phyloP scores from a whole-genome alignment of 92 coral and sea anemone species.

The Umimayanthus kanabou region DNA sequence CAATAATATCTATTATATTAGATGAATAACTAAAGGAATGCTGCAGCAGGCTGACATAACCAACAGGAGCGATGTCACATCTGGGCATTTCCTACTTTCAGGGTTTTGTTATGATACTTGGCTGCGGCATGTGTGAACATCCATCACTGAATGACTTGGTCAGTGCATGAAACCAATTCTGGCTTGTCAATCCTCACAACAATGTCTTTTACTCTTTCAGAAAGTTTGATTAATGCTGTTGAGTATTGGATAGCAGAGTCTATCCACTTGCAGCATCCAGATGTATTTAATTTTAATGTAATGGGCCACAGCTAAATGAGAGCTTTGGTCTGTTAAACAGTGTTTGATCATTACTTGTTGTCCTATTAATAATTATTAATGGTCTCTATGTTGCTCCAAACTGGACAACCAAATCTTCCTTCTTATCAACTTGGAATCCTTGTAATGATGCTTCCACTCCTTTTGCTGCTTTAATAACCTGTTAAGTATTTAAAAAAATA shows the following conservation, averaged over 20 bases:
- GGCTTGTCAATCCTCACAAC: not conserved
- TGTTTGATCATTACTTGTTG: not conserved
- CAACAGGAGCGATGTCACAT: not conserved
- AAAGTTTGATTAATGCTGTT: not conserved
- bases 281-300: not conserved
- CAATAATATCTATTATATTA: too few relatives aligned
- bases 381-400: slow-evolving; percentile 75
- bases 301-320: not conserved
- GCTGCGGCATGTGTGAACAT: not conserved
- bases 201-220: not conserved
- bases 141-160: not conserved
- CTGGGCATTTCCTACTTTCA: not conserved
- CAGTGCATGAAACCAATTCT: not conserved
- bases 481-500: not conserved
- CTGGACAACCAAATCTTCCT: slow-evolving; percentile 88
- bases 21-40: not conserved
- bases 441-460: slow-evolving; percentile 83
- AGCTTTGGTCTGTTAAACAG: slow-evolving; percentile 2
- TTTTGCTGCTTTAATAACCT: slow-evolving; percentile 83
- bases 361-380: not conserved
- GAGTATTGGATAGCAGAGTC: not conserved
- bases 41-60: not conserved
- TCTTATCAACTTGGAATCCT: slow-evolving; percentile 84
- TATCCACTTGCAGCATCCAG: not conserved
- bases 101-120: not conserved